Percentiles rank a stretch among this genome's conserved stretches.
phyloP scores from a whole-genome alignment of 2,113 vertebrate species.

The Sorex fumeus region DNA sequence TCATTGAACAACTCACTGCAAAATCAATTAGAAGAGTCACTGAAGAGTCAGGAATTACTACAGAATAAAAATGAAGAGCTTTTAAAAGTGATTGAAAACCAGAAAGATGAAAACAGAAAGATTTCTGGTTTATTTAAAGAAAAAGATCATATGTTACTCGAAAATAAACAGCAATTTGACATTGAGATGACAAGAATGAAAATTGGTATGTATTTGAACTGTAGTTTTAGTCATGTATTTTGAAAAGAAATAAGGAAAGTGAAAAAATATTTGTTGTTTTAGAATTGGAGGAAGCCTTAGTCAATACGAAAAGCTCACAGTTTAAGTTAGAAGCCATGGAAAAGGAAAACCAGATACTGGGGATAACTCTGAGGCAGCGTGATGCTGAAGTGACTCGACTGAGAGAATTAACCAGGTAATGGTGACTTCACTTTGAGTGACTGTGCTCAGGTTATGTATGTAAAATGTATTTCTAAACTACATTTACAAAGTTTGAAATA shows the following conservation, averaged over 20 bases:
- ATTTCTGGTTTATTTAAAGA: slow-evolving; percentile 87
- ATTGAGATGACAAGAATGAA: slow-evolving; percentile 87
- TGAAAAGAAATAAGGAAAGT: slow-evolving; percentile 43
- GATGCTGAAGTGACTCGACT: slow-evolving; percentile 91
- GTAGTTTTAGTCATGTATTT: slow-evolving; percentile 7
- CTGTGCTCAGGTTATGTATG: no score
- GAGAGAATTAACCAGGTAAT: slow-evolving; percentile 91
- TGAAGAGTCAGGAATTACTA: slow-evolving; percentile 89
- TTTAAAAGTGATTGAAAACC: slow-evolving; percentile 87
- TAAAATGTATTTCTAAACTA: background rate
- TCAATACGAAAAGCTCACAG: slow-evolving; percentile 89
- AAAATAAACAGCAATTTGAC: slow-evolving; percentile 89
- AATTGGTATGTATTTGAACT: slow-evolving; percentile 88
- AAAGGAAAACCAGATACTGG: slow-evolving; percentile 91
- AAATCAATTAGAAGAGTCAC: slow-evolving; percentile 89
- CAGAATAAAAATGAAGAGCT: slow-evolving; percentile 92
- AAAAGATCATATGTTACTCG: slow-evolving; percentile 89
- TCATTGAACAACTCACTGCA: slow-evolving; percentile 91
- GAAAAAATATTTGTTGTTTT: slow-evolving; percentile 71
- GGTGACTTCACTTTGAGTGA: background rate
- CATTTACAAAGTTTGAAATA: slow-evolving; percentile 49
- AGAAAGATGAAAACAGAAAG: slow-evolving; percentile 89
- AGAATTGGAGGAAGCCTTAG: slow-evolving; percentile 89
- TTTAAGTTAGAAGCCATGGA: slow-evolving; percentile 90
- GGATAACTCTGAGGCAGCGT: slow-evolving; percentile 89